Percentiles rank a stretch among this genome's conserved stretches.
Evolutionary conservation across 2,888 invertebrate genomes (phyloP).

Genomic region (Biston stratarius): DNA sequence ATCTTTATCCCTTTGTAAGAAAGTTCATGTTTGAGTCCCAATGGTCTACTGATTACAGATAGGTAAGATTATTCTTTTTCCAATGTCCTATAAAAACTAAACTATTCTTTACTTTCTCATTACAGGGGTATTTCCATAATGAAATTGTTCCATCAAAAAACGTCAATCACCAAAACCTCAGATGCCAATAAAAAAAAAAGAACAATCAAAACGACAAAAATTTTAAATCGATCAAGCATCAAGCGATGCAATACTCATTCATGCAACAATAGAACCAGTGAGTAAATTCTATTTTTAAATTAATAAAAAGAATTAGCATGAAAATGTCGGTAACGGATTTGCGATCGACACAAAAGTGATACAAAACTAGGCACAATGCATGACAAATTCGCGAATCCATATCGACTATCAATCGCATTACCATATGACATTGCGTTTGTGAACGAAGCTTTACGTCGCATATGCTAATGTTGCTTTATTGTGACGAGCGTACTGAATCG

Average conservation of each 20-base stretch:
- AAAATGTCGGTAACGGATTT: slow-evolving; percentile 80
- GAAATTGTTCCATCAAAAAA: slow-evolving; percentile 16
- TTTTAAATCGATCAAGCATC: slow-evolving; percentile 23
- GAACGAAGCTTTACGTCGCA: slow-evolving; percentile 50
- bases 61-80: too few species aligned
- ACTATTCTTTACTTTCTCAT: too few species aligned
- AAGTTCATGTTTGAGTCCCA: too few species aligned
- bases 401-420: slow-evolving; percentile 73
- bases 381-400: slow-evolving; percentile 73
- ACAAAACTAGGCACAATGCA: slow-evolving; percentile 72
- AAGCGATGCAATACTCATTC: slow-evolving; percentile 32
- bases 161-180: slow-evolving; percentile 22
- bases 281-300: slow-evolving; percentile 39
- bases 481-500: slow-evolving; percentile 59
- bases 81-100: too few species aligned
- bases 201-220: slow-evolving; percentile 31
- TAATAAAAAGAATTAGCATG: slow-evolving; percentile 70
- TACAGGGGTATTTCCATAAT: slow-evolving; percentile 3
- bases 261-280: slow-evolving; percentile 52
- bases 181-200: slow-evolving; percentile 28
- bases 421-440: slow-evolving; percentile 64
- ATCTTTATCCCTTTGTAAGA: too few species aligned
- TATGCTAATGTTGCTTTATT: slow-evolving; percentile 68
- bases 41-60: too few species aligned
- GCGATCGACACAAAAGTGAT: slow-evolving; percentile 50